These are phyloP conservation scores for Globodera ellingtonae DNA, from an alignment of 1,140 invertebrate genomes.

Conservation along the genomic window DNA sequence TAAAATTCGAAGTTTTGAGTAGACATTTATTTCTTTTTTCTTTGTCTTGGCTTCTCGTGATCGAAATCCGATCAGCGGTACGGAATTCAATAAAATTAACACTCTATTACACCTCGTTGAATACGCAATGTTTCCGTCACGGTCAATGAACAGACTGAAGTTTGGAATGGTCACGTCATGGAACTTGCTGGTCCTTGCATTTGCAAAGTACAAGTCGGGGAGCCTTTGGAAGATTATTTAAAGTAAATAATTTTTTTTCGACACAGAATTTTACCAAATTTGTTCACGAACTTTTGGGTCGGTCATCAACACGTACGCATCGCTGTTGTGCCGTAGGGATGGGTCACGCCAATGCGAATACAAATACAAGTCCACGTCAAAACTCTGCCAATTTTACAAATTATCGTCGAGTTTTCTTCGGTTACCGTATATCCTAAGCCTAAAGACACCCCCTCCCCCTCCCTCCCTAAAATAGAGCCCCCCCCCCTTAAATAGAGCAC, in stretches of 20 bases:
- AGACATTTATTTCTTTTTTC: too few relatives aligned
- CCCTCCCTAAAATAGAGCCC: too few relatives aligned
- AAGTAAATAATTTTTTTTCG: constrained; percentile 8
- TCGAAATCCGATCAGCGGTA: constrained; percentile 67
- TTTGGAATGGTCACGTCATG: constrained; percentile 63
- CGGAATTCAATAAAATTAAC: too few relatives aligned
- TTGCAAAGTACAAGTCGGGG: constrained; percentile 64
- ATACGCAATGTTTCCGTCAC: constrained; percentile 66
- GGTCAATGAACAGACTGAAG: constrained; percentile 66
- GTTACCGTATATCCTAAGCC: too few relatives aligned
- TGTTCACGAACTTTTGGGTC: constrained; percentile 54
- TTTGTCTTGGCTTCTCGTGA: neutral
- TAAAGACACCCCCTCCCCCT: too few relatives aligned
- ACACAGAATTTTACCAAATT: constrained; percentile 49
- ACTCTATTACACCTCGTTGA: constrained; percentile 57
- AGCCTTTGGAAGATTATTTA: constrained; percentile 67
- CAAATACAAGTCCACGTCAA: constrained; percentile 63
- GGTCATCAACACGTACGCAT: constrained; percentile 61
- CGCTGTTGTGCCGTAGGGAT: constrained; percentile 47
- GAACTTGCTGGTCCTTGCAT: constrained; percentile 56
- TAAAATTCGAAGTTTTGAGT: too few relatives aligned
- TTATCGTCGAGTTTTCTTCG: too few relatives aligned
- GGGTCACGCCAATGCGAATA: constrained; percentile 60
- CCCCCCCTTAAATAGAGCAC: too few relatives aligned
- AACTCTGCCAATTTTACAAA: constrained; percentile 41